Conservation (phyloP, 2,888 invertebrate species). For the Ceramica pisi region DNA sequence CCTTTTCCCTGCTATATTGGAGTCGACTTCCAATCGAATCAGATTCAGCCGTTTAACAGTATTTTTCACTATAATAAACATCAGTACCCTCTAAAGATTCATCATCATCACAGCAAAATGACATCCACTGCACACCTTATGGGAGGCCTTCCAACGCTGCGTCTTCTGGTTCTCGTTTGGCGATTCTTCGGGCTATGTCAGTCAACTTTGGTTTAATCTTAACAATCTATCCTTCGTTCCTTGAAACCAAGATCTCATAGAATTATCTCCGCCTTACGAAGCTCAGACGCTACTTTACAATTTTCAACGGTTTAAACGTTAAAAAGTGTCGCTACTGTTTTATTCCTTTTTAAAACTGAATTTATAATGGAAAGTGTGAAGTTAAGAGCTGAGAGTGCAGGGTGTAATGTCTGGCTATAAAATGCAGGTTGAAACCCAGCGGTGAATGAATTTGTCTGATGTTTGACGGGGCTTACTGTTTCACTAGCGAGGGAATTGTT, state of each 20-base stretch:
- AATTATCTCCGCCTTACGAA: slow-evolving; percentile 23
- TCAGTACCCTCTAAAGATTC: not conserved
- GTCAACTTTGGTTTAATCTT: not conserved
- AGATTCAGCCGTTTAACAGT: too few relatives aligned
- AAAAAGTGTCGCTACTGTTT: slow-evolving; percentile 56
- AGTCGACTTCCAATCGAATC: too few relatives aligned
- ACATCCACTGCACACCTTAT: too few relatives aligned
- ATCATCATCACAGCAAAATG: too few relatives aligned
- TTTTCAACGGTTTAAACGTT: slow-evolving; percentile 52
- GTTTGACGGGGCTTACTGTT: slow-evolving; percentile 50
- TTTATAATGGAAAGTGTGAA: slow-evolving; percentile 62
- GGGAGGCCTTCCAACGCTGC: too few relatives aligned
- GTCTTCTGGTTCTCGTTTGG: too few relatives aligned
- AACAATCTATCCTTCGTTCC: fast-evolving
- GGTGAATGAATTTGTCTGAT: slow-evolving; percentile 42
- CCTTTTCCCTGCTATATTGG: too few relatives aligned
- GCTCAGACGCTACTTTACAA: slow-evolving; percentile 18
- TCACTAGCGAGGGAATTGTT: slow-evolving; percentile 23
- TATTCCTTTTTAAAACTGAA: slow-evolving; percentile 59
- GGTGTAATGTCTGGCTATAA: slow-evolving; percentile 60
- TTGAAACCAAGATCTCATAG: not conserved
- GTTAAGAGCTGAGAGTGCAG: slow-evolving; percentile 56
- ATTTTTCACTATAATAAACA: not conserved
- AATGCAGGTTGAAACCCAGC: slow-evolving; percentile 58
- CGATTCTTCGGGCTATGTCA: too few relatives aligned